Conservation (phyloP, 1,140 invertebrate genomes). For the Planococcus citri region DNA sequence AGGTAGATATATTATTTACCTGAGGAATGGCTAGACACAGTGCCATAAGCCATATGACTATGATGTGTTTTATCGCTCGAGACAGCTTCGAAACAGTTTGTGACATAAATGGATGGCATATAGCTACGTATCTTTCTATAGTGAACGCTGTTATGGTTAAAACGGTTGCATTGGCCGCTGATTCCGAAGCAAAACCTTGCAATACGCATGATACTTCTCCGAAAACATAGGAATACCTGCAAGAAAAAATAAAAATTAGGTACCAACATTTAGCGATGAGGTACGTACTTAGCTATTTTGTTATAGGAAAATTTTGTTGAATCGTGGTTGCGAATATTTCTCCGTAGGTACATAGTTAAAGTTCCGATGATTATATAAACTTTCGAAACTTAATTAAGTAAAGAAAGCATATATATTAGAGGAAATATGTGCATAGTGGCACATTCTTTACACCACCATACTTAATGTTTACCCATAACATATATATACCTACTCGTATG, state of each 20-base stretch:
- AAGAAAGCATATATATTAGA: too few relatives aligned
- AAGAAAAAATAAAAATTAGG: slow-evolving; percentile 17
- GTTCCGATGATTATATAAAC: too few relatives aligned
- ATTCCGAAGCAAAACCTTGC: slow-evolving; percentile 70
- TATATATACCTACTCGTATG: too few relatives aligned
- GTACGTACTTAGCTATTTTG: too few relatives aligned
- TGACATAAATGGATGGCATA: slow-evolving; percentile 61
- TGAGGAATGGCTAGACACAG: slow-evolving; percentile 60
- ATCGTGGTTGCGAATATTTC: too few relatives aligned
- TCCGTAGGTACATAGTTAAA: too few relatives aligned
- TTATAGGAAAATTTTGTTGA: too few relatives aligned
- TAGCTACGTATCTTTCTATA: slow-evolving; percentile 69
- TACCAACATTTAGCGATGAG: background rate
- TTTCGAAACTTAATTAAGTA: too few relatives aligned
- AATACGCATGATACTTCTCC: slow-evolving; percentile 74
- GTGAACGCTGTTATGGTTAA: slow-evolving; percentile 84
- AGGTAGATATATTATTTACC: too few relatives aligned
- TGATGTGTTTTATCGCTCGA: slow-evolving; percentile 53
- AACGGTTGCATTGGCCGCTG: slow-evolving; percentile 79
- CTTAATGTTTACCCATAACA: too few relatives aligned
- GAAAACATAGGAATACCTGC: slow-evolving; percentile 69
- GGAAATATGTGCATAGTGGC: too few relatives aligned
- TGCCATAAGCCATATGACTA: slow-evolving; percentile 56
- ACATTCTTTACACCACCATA: too few relatives aligned
- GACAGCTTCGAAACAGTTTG: slow-evolving; percentile 67